Base-by-base conservation (phyloP, 1,140 invertebrate genomes). In the Spodoptera litura region DNA sequence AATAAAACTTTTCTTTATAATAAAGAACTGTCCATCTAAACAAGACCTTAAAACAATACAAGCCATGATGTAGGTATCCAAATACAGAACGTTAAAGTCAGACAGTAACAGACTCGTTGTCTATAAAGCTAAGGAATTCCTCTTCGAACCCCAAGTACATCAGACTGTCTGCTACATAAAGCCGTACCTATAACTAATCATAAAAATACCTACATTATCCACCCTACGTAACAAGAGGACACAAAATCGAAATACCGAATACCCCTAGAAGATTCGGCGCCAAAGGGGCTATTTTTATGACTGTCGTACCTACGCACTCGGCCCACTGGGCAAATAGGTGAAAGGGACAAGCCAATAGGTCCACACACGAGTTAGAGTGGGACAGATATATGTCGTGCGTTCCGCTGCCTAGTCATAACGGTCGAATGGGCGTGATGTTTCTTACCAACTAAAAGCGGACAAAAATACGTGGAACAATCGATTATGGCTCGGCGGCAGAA, bases 361-460 rank as follows among this genome's bases (percentile, higher is more conserved):
- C 79, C 80, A 87, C 90, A 92, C 90, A 87, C 89, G 87, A 89
- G 91, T 87, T 83, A 90, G 90, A 94, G 81, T 81, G 89, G 85
- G 93, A 94, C 81, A 85, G 85, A 80, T 90, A 81, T 88, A 88
- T 87, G 87, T 89, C 85, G 89, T 88, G 85, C 85, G 89, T 89
- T 90, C 87, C 91, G 92, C 88, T 82, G 88, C 86, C 87, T 89
- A 93, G 90, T 93, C 93, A 93, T 94, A 94, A 94, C 93, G 93
- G 92, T 94, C 93, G 93, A 94, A 94, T 94, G 93, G 93, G 93
- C 93, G 93, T 93, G 91, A 93, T 93, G 91, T 91, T 94, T 94
- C 93, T 94, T 94, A 93, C 93, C 90, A 88, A 91, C 88, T 88
- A 89, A 88, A 89, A 91, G 91, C 88, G 89, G 88, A 92, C 92